Evolutionary conservation across 2,797 vertebrate species (phyloP).

Genomic region (Adelosebastes latens): DNA sequence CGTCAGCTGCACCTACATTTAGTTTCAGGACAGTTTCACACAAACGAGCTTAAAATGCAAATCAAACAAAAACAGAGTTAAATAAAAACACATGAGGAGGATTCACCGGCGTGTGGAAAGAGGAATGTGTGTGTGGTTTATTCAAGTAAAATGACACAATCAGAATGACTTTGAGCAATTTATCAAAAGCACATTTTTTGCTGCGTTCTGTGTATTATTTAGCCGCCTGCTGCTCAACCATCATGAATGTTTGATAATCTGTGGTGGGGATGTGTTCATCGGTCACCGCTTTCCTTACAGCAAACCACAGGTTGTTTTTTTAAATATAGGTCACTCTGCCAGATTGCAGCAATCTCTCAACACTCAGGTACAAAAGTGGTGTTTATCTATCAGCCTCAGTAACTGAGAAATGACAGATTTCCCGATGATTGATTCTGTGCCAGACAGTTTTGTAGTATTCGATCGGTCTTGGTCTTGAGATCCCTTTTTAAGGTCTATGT

Average conservation of each 20-base stretch:
- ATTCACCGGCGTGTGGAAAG: neutral
- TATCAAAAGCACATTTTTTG: neutral
- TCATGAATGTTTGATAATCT: slow-evolving; percentile 34
- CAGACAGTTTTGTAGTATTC: neutral
- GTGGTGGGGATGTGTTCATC: neutral
- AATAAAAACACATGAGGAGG: neutral
- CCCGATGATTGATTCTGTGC: neutral
- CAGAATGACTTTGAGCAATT: neutral
- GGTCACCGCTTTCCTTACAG: neutral
- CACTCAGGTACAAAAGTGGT: neutral
- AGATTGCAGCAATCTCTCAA: neutral
- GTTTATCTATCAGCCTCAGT: neutral
- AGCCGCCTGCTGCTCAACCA: neutral
- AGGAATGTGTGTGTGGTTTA: neutral
- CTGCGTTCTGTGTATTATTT: neutral
- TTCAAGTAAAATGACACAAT: neutral
- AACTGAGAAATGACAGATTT: neutral
- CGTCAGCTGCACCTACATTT: neutral
- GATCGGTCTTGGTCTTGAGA: too few relatives aligned
- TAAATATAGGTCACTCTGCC: slow-evolving; percentile 24
- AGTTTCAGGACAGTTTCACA: neutral
- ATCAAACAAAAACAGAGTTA: neutral
- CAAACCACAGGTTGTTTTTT: neutral
- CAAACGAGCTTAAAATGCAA: neutral
- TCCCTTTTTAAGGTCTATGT: too few relatives aligned